Evolutionary conservation across 2,113 vertebrate genomes (phyloP).

Genomic region (Tauraco erythrolophus): DNA sequence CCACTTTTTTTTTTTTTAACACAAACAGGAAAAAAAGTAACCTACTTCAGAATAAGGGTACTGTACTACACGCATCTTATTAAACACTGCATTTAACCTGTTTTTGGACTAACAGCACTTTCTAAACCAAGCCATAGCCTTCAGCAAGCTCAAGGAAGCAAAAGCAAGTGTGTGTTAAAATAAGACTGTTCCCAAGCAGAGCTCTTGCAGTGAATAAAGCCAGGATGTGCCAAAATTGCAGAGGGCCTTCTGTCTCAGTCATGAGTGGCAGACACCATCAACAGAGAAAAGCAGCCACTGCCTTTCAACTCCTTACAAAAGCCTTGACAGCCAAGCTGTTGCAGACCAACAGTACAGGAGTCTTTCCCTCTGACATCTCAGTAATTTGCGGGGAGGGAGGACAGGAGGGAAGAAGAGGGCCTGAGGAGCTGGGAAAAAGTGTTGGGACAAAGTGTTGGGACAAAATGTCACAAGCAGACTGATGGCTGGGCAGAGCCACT

Average conservation of each 20-base stretch:
- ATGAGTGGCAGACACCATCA: neutral
- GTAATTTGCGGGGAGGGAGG: neutral
- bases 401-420: neutral
- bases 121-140: neutral
- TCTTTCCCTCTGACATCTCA: neutral
- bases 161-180: neutral
- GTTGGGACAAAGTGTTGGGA: neutral
- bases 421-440: neutral
- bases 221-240: neutral
- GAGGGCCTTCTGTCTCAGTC: neutral
- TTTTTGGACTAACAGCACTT: neutral
- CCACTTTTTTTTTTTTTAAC: neutral
- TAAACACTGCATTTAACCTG: neutral
- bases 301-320: neutral
- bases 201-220: neutral
- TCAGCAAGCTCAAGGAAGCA: neutral
- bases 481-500: neutral
- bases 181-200: neutral
- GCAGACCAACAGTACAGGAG: neutral
- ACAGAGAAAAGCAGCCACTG: neutral
- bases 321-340: neutral
- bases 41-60: neutral
- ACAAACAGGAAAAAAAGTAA: neutral
- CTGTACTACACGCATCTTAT: neutral
- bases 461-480: rapidly evolving